Evolutionary conservation across 2,797 vertebrate species (phyloP), one percentile per base, ranked within the genome.

Genomic region (Acanthornis magna): DNA sequence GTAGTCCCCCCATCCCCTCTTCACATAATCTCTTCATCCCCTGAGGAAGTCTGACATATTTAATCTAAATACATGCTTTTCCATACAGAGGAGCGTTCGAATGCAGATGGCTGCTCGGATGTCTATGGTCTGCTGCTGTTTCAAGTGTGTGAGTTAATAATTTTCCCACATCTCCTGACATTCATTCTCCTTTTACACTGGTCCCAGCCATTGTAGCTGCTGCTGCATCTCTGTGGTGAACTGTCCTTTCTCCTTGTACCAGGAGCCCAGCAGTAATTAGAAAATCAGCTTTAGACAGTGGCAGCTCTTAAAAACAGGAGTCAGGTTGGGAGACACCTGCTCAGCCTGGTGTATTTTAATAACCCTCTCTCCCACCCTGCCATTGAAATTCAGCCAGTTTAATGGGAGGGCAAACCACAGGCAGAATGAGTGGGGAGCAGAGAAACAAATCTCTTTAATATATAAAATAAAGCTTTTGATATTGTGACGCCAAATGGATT

Each of bases 391-490:
- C 40, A 57, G n/a, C 72, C 51, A 66, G 43, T 76, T 92, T 94
- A 71, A 92, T 63, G 53, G 70, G 55, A 91, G 94, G 27, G 54
- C 42, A 63, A 91, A 79, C 60, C 73, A 51, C 42, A 30, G 77
- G 74, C 76, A 85, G 73, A 79, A 60, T 26, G 40, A 93, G 79
- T 13, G 60, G 79, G 42, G 43, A 82, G 45, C 34, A 71, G 74
- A 61, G 62, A 77, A 94, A 90, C 38, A 90, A 93, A 93, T 71
- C 88, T 96, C 50, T 87, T 92, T 89, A 85, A 91, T 91, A 86
- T 50, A 90, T 73, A 63, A 96, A 95, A 92, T 93, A 85, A 88
- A 91, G 88, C 80, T 88, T 93, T 61, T 88, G 91, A 84, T 90
- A 93, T 65, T 85, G 83, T 53, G 53, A 85, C 91, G 81, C 74